Percentiles rank a stretch among this genome's conserved stretches.
phyloP scores from a whole-genome alignment of 2,113 vertebrate genomes.

The Myodes glareolus region DNA sequence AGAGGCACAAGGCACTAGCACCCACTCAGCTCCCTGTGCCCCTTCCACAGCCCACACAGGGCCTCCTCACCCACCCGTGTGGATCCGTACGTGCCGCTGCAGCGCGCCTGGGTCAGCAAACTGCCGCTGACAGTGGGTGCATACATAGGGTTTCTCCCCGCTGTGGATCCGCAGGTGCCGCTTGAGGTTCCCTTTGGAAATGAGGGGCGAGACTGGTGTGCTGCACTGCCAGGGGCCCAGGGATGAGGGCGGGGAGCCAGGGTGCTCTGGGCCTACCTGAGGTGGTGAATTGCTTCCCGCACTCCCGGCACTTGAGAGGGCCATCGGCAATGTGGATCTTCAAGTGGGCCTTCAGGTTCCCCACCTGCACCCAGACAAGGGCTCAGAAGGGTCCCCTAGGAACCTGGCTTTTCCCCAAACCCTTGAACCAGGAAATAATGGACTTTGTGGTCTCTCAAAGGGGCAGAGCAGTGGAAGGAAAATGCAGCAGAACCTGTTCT shows the following conservation, averaged over 20 bases:
- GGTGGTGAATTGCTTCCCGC: slow-evolving; percentile 98
- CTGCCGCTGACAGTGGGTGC: slow-evolving; percentile 95
- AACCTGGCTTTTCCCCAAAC: background rate
- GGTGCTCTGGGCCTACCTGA: slow-evolving; percentile 88
- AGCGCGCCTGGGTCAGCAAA: slow-evolving; percentile 96
- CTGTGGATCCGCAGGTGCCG: slow-evolving; percentile 97
- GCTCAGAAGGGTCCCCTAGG: background rate
- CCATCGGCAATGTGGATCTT: slow-evolving; percentile 97
- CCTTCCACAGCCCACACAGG: rapidly evolving
- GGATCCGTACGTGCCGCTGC: slow-evolving; percentile 97
- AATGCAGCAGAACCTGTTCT: background rate
- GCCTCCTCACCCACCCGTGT: slow-evolving; percentile 91
- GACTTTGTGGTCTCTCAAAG: background rate
- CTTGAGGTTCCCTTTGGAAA: slow-evolving; percentile 94
- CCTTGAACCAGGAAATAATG: rapidly evolving
- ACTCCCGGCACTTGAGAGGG: slow-evolving; percentile 97
- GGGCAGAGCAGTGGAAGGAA: background rate
- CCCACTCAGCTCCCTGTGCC: rapidly evolving
- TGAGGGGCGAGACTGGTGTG: background rate
- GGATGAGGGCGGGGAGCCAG: background rate
- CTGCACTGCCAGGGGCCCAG: rapidly evolving
- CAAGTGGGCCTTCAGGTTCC: slow-evolving; percentile 96
- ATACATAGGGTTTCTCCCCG: slow-evolving; percentile 96
- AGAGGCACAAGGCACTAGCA: background rate
- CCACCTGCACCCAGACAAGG: slow-evolving; percentile 86